Conservation (phyloP, 2,113 vertebrate species). For the Dicrurus megarhynchus region DNA sequence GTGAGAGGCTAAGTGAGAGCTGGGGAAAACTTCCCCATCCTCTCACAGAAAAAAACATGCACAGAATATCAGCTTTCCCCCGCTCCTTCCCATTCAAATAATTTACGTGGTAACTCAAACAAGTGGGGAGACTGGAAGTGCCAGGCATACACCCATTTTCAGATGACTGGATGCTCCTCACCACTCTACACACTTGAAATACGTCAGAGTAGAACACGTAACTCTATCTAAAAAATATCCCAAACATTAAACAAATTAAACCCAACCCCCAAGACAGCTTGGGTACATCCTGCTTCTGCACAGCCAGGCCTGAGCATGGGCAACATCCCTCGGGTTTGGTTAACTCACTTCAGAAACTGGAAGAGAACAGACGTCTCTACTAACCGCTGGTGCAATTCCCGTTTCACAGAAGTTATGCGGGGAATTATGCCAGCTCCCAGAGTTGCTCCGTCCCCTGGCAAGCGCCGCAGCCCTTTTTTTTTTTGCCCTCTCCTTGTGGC, state of each 20-base stretch:
- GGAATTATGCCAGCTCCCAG: slow-evolving; percentile 20
- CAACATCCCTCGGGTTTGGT: background rate
- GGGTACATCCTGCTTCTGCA: background rate
- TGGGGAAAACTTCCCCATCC: background rate
- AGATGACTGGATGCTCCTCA: background rate
- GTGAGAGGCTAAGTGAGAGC: background rate
- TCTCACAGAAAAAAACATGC: background rate
- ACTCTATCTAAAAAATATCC: background rate
- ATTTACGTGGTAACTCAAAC: background rate
- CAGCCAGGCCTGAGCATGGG: background rate
- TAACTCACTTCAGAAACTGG: background rate
- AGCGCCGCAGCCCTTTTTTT: background rate
- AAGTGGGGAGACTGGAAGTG: background rate
- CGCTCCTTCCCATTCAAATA: rapidly evolving
- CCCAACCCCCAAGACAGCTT: background rate
- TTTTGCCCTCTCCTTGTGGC: background rate
- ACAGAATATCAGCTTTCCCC: background rate
- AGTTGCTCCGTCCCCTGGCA: background rate
- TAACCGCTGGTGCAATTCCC: background rate
- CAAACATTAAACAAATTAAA: background rate
- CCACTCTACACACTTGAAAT: background rate
- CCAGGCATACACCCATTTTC: background rate
- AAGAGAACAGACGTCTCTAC: background rate
- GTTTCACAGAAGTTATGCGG: slow-evolving; percentile 14
- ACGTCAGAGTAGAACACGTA: background rate